Evolutionary conservation across 2,888 invertebrate species (phyloP), one percentile per base, ranked within the genome.

Genomic region (Drosophila limbata): DNA sequence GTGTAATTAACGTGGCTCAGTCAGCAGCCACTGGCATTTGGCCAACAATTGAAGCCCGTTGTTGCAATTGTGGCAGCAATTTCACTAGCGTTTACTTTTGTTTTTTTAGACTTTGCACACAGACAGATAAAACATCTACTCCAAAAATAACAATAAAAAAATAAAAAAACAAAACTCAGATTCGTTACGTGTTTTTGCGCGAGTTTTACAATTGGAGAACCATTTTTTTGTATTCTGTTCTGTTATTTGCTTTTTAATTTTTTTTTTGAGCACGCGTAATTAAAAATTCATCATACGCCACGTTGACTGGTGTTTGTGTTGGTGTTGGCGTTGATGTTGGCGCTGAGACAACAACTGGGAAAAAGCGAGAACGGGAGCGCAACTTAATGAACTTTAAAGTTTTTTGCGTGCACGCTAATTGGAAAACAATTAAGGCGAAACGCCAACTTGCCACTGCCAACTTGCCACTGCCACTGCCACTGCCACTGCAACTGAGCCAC

Each of bases 271-370:
- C 63, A 71, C 69, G 81, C 78, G 84, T 82, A 84, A 84, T 84
- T 88, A 84, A 84, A 84, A 88, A 84, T 88, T 84, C 84, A 84
- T 84, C 84, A 84, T 88, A 84, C 88, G 88, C 83, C 80, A 74
- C 67, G 80, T 79, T 84, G 74, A 33, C 56, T 47, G 17, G 39
- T 31, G 52, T 47, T 62, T 45, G 39, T 35, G 57, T 40, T n/a
- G 57, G 48, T 45, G 25, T 31, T 42, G 45, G 37, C 44, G 77
- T 77, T 80, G 66, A 57, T 68, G 60, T 77, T 80, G 66, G 62
- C 48, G 15, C n/a, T 42, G 45, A 25, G 28, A 52, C 61, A 69
- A 48, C 69, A 67, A 33, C 55, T 39, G 11, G 45, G n/a, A n/a
- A 63, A 71, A 75, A 66, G 37, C 60, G 50, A 25, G 25, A 42